Conservation (phyloP, 2,888 invertebrate species). For the Cerceris rybyensis region DNA sequence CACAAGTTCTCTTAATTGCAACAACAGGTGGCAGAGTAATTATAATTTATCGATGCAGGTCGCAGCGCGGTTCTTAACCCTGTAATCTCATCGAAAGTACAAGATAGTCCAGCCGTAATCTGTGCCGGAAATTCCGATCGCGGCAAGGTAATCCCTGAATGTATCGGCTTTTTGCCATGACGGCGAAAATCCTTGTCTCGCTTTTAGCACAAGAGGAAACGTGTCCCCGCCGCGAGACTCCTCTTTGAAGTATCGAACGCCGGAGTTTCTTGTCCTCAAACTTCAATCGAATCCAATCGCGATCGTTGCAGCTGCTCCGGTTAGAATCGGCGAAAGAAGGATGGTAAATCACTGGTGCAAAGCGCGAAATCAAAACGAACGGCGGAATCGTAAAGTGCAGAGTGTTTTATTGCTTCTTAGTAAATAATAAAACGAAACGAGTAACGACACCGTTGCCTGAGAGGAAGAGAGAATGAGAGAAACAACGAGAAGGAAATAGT, state of each 20-base stretch:
- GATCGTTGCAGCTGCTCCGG: conserved; percentile 6
- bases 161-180: conserved; percentile 45
- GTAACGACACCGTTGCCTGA: not conserved
- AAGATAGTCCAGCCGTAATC: conserved; percentile 34
- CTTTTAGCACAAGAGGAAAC: conserved; percentile 27
- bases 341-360: conserved; percentile 9
- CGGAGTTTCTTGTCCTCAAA: conserved; percentile 14
- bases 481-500: not conserved
- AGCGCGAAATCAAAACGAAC: not conserved
- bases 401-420: conserved; percentile 6
- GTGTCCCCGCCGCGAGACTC: conserved; percentile 7
- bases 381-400: conserved; percentile 4
- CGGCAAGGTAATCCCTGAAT: conserved; percentile 27
- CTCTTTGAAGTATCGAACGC: conserved; percentile 6
- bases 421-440: conserved; percentile 15
- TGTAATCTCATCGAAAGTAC: conserved; percentile 26
- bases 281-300: conserved; percentile 27
- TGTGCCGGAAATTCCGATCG: conserved; percentile 44
- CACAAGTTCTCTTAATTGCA: conserved; percentile 14
- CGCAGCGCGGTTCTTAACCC: conserved; percentile 20
- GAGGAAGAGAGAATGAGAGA: not conserved
- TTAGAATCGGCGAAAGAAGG: not conserved
- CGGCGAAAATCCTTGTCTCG: conserved; percentile 35
- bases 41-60: conserved; percentile 30
- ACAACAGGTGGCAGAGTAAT: conserved; percentile 42